A percentile compares a stretch with the other conserved stretches of the same genome.
phyloP scores from a whole-genome alignment of 2,888 invertebrate species.

The Xanthorhoe designata region DNA sequence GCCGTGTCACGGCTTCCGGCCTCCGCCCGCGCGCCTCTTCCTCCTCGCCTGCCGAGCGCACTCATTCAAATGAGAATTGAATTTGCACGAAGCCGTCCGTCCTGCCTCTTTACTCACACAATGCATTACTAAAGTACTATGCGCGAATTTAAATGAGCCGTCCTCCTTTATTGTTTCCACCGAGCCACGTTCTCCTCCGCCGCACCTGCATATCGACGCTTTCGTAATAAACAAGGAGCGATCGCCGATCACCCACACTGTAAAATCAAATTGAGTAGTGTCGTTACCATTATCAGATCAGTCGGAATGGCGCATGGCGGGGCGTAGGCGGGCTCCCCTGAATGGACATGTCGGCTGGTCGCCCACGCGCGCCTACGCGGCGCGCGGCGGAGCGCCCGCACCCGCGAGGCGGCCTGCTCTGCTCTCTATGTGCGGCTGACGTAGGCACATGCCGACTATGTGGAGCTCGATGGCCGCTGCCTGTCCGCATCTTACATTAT shows the following conservation, averaged over 20 bases:
- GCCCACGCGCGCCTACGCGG: conserved; percentile 55
- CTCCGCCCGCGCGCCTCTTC: conserved; percentile 49
- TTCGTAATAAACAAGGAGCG: conserved; percentile 44
- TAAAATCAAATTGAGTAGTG: conserved; percentile 59
- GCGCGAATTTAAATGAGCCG: conserved; percentile 52
- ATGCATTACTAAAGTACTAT: conserved; percentile 57
- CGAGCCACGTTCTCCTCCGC: conserved; percentile 43
- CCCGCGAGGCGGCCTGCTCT: conserved; percentile 42
- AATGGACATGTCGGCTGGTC: conserved; percentile 71
- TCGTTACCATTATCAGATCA: conserved; percentile 67
- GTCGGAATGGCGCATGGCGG: conserved; percentile 54
- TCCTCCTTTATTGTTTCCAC: conserved; percentile 48
- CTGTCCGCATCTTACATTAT: conserved; percentile 43
- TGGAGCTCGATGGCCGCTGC: conserved; percentile 34
- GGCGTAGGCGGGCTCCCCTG: conserved; percentile 71
- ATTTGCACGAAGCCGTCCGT: conserved; percentile 64
- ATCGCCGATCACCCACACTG: conserved; percentile 51
- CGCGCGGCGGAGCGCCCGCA: conserved; percentile 27
- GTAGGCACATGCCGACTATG: conserved; percentile 17
- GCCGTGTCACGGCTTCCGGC: conserved; percentile 79
- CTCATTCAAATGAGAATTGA: conserved; percentile 75
- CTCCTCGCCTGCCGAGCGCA: conserved; percentile 48
- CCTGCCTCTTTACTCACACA: conserved; percentile 52
- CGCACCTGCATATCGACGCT: conserved; percentile 43
- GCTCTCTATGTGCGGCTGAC: conserved; percentile 10